A percentile compares a stretch with the other conserved stretches of the same genome.
Conservation (phyloP, 1,140 invertebrate species). For the Drosophila santomea region DNA sequence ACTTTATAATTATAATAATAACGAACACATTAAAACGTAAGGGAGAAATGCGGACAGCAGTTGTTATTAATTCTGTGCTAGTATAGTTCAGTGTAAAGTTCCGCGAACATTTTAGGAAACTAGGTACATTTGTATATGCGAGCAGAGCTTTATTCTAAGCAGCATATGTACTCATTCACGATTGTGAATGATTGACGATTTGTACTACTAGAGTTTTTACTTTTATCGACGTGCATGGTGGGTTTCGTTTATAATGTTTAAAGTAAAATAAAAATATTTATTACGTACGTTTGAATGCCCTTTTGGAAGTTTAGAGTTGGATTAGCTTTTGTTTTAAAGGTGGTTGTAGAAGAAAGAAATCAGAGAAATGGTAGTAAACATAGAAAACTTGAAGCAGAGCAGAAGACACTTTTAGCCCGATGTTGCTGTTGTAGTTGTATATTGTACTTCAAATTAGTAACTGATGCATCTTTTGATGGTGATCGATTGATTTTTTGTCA, state of each 20-base stretch:
- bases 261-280: constrained; percentile 29
- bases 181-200: not conserved
- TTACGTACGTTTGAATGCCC: constrained; percentile 67
- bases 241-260: constrained; percentile 12
- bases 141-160: too few species aligned
- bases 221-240: constrained; percentile 31
- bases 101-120: too few species aligned
- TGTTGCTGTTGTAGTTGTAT: constrained; percentile 31
- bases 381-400: constrained; percentile 32
- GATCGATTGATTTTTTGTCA: constrained; percentile 4
- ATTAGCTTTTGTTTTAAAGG: constrained; percentile 45
- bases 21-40: too few species aligned
- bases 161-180: too few species aligned
- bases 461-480: constrained; percentile 1
- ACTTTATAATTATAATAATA: too few species aligned
- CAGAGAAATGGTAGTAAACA: constrained; percentile 40
- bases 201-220: constrained; percentile 2
- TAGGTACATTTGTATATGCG: too few species aligned
- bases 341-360: constrained; percentile 49
- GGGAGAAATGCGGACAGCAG: too few species aligned
- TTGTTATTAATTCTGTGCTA: too few species aligned
- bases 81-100: too few species aligned
- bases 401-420: constrained; percentile 43
- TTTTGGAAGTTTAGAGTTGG: constrained; percentile 42
- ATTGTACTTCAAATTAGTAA: constrained; percentile 16